Evolutionary conservation across 2,888 invertebrate species (phyloP).

Genomic region (Allolobophora icterica): DNA sequence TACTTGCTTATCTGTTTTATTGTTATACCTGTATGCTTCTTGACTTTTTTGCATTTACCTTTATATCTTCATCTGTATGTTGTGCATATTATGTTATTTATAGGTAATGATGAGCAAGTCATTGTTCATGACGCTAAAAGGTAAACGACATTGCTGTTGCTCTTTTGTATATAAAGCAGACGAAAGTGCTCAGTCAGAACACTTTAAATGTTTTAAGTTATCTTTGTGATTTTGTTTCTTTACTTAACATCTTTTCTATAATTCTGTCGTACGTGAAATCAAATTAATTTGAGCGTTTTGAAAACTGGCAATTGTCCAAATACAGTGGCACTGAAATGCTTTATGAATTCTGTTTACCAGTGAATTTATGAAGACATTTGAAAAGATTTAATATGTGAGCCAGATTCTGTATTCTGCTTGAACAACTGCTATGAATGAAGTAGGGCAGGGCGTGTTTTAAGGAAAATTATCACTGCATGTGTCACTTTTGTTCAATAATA

Average conservation of each 20-base stretch:
- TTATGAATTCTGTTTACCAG: too few relatives aligned
- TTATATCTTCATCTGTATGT: not conserved
- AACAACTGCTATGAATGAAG: too few relatives aligned
- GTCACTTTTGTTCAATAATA: too few relatives aligned
- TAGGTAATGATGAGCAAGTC: constrained; percentile 88
- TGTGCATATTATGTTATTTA: not conserved
- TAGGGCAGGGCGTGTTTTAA: too few relatives aligned
- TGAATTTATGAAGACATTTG: too few relatives aligned
- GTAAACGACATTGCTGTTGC: constrained; percentile 68
- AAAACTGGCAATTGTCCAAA: not conserved
- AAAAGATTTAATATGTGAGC: not conserved
- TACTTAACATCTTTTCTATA: not conserved
- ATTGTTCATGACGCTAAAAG: constrained; percentile 85
- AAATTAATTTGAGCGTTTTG: not conserved
- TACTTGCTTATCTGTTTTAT: not conserved
- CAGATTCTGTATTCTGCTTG: not conserved
- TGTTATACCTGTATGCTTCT: not conserved
- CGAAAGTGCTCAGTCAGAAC: not conserved
- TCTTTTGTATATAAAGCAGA: not conserved
- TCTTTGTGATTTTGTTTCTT: not conserved
- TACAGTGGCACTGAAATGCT: not conserved
- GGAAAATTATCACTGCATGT: too few relatives aligned
- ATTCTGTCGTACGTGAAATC: not conserved
- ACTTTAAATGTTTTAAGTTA: not conserved
- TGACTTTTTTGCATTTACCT: not conserved